Conservation (phyloP, 1,140 invertebrate genomes). For the Neodiprion fabricii region DNA sequence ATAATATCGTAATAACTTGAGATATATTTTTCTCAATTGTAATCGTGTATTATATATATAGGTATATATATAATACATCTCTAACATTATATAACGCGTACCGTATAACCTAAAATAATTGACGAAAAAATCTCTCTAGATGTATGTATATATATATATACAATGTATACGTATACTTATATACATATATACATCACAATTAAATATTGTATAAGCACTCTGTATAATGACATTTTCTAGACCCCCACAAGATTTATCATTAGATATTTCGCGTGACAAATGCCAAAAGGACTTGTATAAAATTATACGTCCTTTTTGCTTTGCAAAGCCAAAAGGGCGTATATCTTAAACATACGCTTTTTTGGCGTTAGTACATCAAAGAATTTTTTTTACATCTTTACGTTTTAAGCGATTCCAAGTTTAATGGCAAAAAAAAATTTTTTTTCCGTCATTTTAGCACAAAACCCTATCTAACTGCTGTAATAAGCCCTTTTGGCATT, state of each 20-base stretch:
- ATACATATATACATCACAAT: background rate
- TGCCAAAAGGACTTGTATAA: too few relatives aligned
- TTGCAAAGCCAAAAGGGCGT: too few relatives aligned
- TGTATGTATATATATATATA: constrained; percentile 30
- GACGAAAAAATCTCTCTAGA: constrained; percentile 35
- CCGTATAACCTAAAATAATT: background rate
- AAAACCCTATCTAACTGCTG: too few relatives aligned
- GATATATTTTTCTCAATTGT: constrained; percentile 9
- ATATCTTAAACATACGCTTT: too few relatives aligned
- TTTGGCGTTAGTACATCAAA: too few relatives aligned
- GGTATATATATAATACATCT: background rate
- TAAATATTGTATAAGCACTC: background rate
- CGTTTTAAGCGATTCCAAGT: too few relatives aligned
- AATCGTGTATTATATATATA: constrained; percentile 9
- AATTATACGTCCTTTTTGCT: too few relatives aligned
- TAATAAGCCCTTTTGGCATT: too few relatives aligned
- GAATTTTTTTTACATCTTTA: too few relatives aligned
- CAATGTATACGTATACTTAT: constrained; percentile 27
- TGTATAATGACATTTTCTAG: background rate
- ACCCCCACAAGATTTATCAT: background rate
- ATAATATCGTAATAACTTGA: constrained; percentile 12
- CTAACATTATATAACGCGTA: background rate
- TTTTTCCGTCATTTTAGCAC: too few relatives aligned
- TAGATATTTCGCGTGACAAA: too few relatives aligned
- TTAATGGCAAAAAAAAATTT: too few relatives aligned